phyloP scores from a whole-genome alignment of 2,888 invertebrate genomes.

The Ligdia adustata region DNA sequence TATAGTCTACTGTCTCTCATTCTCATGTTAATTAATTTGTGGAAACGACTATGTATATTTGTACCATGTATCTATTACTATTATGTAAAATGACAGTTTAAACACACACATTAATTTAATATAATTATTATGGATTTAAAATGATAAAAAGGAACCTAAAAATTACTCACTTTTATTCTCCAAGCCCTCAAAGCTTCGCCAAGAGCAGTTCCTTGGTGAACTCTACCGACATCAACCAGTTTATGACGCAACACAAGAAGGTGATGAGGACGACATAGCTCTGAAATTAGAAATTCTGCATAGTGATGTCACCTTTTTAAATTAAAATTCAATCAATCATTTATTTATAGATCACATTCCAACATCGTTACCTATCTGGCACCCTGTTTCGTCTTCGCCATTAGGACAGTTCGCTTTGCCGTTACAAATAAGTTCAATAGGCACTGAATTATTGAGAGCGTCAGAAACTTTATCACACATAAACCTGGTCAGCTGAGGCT shows the following conservation, averaged over 20 bases:
- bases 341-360: background rate
- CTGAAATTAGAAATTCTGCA: slow-evolving; percentile 41
- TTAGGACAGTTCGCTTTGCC: slow-evolving; percentile 56
- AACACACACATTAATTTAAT: no score
- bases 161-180: slow-evolving; percentile 54
- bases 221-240: slow-evolving; percentile 45
- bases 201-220: slow-evolving; percentile 47
- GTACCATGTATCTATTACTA: no score
- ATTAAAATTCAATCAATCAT: background rate
- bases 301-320: background rate
- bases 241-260: slow-evolving; percentile 50
- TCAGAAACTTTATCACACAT: slow-evolving; percentile 40
- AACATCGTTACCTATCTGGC: slow-evolving; percentile 50
- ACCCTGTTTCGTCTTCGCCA: slow-evolving; percentile 62
- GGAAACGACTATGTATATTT: no score
- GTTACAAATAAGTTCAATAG: slow-evolving; percentile 58
- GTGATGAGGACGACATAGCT: slow-evolving; percentile 62
- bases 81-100: no score
- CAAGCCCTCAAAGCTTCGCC: slow-evolving; percentile 56
- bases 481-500: slow-evolving; percentile 53
- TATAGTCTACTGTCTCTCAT: no score
- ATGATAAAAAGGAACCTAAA: no score
- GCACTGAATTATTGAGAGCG: slow-evolving; percentile 40
- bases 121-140: no score
- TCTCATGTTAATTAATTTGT: no score